These are phyloP conservation scores for Rhagonycha fulva DNA, from an alignment of 2,888 invertebrate species.

Conservation along the genomic window DNA sequence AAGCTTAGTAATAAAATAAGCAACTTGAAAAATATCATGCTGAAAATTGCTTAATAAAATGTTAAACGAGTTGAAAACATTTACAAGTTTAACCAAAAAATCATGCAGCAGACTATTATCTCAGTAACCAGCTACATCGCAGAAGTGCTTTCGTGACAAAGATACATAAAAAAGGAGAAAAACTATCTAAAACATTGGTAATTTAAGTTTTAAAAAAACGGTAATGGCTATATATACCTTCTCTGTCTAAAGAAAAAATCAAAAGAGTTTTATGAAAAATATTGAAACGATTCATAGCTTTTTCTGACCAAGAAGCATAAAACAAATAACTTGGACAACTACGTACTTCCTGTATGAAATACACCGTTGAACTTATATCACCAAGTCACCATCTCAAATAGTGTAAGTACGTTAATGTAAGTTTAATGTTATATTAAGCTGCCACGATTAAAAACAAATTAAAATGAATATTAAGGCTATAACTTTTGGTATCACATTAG, in stretches of 20 bases:
- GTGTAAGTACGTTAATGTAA: constrained; percentile 24
- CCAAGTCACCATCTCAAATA: constrained; percentile 19
- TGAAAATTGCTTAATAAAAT: not conserved
- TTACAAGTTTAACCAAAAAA: not conserved
- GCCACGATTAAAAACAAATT: constrained; percentile 27
- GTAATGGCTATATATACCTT: not conserved
- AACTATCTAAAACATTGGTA: not conserved
- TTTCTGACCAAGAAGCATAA: not conserved
- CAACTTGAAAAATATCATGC: not conserved
- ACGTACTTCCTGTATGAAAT: constrained; percentile 16
- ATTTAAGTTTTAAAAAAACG: not conserved
- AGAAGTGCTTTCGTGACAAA: not conserved
- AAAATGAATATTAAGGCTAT: constrained; percentile 9
- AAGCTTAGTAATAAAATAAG: not conserved
- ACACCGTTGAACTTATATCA: constrained; percentile 24
- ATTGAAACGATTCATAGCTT: not conserved
- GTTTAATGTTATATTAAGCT: constrained; percentile 26
- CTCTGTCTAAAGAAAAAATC: not conserved
- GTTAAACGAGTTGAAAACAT: not conserved
- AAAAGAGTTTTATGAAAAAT: not conserved
- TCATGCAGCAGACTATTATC: not conserved
- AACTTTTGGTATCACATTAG: not conserved
- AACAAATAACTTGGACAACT: not conserved
- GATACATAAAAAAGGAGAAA: not conserved
- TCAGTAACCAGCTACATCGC: not conserved